phyloP scores from a whole-genome alignment of 2,888 invertebrate genomes.

The Ypsolopha scabrella region DNA sequence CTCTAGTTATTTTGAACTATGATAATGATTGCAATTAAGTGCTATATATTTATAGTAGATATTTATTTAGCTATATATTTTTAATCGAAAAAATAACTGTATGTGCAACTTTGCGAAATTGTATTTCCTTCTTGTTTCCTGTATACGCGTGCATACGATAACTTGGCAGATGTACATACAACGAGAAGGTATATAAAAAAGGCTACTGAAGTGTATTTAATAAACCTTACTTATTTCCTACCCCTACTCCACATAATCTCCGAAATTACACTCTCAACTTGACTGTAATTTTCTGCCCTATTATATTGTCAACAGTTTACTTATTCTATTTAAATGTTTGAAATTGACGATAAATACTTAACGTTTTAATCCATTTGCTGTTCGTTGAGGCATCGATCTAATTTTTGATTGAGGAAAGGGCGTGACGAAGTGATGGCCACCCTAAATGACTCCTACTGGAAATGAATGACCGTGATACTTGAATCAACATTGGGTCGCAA shows the following conservation, averaged over 20 bases:
- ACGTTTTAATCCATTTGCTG: slow-evolving; percentile 56
- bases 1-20: no score
- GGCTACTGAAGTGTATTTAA: not conserved
- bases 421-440: slow-evolving; percentile 22
- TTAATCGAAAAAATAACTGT: no score
- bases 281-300: not conserved
- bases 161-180: no score
- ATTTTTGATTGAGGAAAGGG: slow-evolving; percentile 45
- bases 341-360: slow-evolving; percentile 46
- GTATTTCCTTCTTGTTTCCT: no score
- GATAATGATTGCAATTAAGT: no score
- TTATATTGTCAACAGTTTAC: not conserved
- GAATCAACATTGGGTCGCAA: not conserved
- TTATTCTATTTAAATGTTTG: slow-evolving; percentile 1
- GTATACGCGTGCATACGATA: no score
- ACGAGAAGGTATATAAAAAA: no score
- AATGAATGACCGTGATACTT: no score
- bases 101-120: no score
- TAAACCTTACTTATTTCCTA: not conserved
- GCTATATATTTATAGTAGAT: no score
- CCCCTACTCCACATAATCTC: not conserved
- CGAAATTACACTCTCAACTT: not conserved
- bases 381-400: slow-evolving; percentile 26
- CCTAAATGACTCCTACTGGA: not conserved
- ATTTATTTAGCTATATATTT: no score